These are phyloP conservation scores for Penaeus vannamei DNA, from an alignment of 1,140 invertebrate genomes.

Conservation along the genomic window DNA sequence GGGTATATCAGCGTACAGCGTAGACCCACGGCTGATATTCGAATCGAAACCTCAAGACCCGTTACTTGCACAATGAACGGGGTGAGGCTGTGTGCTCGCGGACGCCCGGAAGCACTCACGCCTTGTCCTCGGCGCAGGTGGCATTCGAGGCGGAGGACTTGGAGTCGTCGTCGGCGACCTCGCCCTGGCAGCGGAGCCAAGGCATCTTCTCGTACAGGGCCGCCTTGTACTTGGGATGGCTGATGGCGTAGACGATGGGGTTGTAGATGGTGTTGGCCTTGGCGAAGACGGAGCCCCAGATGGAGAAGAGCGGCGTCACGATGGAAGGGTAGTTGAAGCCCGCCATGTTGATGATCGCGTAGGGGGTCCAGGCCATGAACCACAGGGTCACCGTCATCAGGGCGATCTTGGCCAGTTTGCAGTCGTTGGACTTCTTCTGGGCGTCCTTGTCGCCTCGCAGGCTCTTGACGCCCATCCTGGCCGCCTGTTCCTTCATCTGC, in stretches of 20 bases:
- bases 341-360: not conserved
- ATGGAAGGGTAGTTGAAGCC: not conserved
- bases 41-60: no score
- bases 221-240: slow-evolving; percentile 1
- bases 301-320: not conserved
- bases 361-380: slow-evolving; percentile 19
- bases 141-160: no score
- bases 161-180: no score
- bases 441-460: not conserved
- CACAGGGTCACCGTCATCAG: not conserved
- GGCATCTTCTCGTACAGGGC: slow-evolving; percentile 5
- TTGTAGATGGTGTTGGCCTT: slow-evolving; percentile 21
- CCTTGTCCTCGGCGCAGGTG: no score
- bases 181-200: not conserved
- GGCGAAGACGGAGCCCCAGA: slow-evolving; percentile 17
- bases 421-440: slow-evolving; percentile 2
- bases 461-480: not conserved
- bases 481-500: slow-evolving; percentile 16
- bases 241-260: slow-evolving; percentile 20
- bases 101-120: no score
- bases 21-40: no score
- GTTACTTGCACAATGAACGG: no score
- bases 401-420: slow-evolving; percentile 7
- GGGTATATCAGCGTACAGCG: no score
- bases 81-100: no score